A percentile compares a stretch with the other conserved stretches of the same genome.
phyloP scores from a whole-genome alignment of 2,797 vertebrate genomes.

The Microcaecilia unicolor region DNA sequence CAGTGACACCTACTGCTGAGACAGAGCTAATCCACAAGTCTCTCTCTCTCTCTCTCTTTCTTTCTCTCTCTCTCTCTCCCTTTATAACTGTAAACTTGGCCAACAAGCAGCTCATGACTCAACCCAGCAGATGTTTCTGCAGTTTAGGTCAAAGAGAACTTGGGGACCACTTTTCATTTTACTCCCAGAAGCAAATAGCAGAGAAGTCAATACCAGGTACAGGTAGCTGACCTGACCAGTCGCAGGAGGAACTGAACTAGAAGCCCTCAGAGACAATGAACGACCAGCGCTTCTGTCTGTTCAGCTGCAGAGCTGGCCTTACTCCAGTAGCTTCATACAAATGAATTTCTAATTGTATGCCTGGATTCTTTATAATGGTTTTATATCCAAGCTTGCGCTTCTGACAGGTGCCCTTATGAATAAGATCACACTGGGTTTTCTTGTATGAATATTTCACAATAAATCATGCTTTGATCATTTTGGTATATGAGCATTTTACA shows the following conservation, averaged over 20 bases:
- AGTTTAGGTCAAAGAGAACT: constrained; percentile 38
- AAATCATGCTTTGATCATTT: constrained; percentile 32
- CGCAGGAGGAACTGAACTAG: constrained; percentile 24
- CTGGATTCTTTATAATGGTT: constrained; percentile 30
- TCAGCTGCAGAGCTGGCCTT: constrained; percentile 28
- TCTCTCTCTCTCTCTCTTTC: too few species aligned
- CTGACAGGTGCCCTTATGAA: constrained; percentile 44
- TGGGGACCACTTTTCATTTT: constrained; percentile 12
- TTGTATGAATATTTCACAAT: constrained; percentile 37
- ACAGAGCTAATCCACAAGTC: constrained; percentile 42
- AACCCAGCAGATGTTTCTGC: constrained; percentile 38
- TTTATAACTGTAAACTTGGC: constrained; percentile 41
- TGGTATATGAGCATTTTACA: constrained; percentile 28
- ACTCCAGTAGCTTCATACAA: constrained; percentile 29
- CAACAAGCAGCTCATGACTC: constrained; percentile 29
- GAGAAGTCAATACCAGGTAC: constrained; percentile 28
- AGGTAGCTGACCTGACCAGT: constrained; percentile 30
- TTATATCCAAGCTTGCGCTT: constrained; percentile 36
- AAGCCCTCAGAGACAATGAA: constrained; percentile 18
- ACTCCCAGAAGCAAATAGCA: constrained; percentile 27
- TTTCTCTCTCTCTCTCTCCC: too few species aligned
- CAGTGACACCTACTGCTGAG: constrained; percentile 43
- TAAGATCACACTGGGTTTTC: constrained; percentile 25
- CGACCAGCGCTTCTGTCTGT: constrained; percentile 21
- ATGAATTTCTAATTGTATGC: constrained; percentile 22